These are phyloP conservation scores for Rhinichthys osculus DNA, from an alignment of 2,797 vertebrate genomes.

Conservation along the genomic window DNA sequence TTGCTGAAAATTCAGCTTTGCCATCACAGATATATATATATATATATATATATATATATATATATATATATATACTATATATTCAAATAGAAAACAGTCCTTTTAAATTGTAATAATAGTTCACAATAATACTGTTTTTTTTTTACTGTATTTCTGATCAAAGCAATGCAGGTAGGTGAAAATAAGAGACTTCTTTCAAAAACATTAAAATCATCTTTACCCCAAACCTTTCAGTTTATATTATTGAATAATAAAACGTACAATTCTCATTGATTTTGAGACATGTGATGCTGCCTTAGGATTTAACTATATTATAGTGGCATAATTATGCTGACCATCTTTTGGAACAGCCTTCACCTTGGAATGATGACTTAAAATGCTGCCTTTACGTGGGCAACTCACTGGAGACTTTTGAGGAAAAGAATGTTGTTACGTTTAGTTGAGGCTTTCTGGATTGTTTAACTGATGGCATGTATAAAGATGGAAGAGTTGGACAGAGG, in stretches of 20 bases:
- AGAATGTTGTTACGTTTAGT: slow-evolving; percentile 44
- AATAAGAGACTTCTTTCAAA: not conserved
- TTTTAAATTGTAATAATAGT: not conserved
- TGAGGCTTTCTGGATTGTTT: slow-evolving; percentile 20
- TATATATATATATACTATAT: not conserved
- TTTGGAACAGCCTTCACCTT: not conserved
- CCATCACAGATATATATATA: not conserved
- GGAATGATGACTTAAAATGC: not conserved
- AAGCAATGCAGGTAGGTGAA: not conserved
- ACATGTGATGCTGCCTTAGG: not conserved
- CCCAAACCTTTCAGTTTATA: not conserved
- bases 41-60: not conserved
- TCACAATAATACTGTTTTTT: not conserved
- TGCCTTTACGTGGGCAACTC: not conserved
- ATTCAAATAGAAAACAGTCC: not conserved
- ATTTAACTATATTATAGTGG: not conserved
- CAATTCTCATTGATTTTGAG: not conserved
- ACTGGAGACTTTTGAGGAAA: not conserved
- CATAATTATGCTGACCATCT: not conserved
- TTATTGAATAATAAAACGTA: not conserved
- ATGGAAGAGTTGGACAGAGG: not conserved
- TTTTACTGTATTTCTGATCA: not conserved
- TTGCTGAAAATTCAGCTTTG: not conserved
- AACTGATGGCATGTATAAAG: slow-evolving; percentile 37
- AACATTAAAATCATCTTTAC: not conserved